These are phyloP conservation scores for Saccostrea glomerata DNA, from an alignment of 1,140 invertebrate species.

Conservation along the genomic window DNA sequence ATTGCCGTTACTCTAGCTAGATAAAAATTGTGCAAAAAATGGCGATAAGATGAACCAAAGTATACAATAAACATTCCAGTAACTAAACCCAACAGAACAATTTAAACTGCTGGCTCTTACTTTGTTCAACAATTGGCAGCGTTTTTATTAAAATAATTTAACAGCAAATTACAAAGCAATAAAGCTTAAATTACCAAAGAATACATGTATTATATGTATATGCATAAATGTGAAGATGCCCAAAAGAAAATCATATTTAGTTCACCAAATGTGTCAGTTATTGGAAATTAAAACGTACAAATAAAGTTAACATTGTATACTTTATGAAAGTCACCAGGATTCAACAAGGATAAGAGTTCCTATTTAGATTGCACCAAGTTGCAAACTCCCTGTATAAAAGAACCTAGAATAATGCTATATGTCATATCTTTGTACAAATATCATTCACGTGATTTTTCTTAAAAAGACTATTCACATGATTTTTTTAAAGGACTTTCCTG, in stretches of 20 bases:
- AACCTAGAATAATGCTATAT: not conserved
- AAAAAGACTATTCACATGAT: too few relatives aligned
- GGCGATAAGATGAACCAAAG: not conserved
- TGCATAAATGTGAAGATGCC: not conserved
- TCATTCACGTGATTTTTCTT: not conserved
- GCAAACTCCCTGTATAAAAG: not conserved
- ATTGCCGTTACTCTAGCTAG: not conserved
- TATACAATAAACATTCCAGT: not conserved
- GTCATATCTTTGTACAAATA: not conserved
- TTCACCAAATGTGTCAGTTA: not conserved
- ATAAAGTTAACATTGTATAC: not conserved
- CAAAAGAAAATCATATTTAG: not conserved
- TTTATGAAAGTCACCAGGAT: slow-evolving; percentile 7
- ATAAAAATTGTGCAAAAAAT: not conserved
- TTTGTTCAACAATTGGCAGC: not conserved
- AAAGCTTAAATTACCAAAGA: not conserved
- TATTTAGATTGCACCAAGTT: slow-evolving; percentile 18
- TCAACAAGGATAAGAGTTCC: not conserved
- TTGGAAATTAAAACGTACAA: not conserved
- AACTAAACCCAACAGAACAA: not conserved
- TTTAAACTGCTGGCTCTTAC: not conserved
- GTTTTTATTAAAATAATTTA: not conserved
- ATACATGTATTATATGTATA: not conserved
- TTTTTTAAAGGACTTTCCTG: not conserved
- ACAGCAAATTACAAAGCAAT: not conserved